A percentile compares a stretch with the other conserved stretches of the same genome.
Evolutionary conservation across 2,797 vertebrate species (phyloP).

Genomic region (Carcharodon carcharias): DNA sequence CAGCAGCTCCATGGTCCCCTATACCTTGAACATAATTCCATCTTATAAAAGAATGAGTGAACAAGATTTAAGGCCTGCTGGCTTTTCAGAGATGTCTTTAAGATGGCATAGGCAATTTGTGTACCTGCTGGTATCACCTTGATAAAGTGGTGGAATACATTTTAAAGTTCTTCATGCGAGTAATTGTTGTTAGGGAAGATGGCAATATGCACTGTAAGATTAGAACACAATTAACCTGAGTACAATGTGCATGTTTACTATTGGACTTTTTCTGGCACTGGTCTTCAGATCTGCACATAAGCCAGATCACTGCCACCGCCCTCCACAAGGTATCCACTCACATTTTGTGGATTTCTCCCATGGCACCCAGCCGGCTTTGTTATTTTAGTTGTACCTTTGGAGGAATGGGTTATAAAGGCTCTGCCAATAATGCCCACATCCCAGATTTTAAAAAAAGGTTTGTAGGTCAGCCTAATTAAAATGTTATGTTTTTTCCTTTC

Average conservation of each 20-base stretch:
- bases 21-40: neutral
- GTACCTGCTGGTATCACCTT: no score
- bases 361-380: no score
- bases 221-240: neutral
- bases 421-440: no score
- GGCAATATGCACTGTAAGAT: neutral
- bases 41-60: neutral
- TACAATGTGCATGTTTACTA: neutral
- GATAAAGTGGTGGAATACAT: neutral
- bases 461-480: no score
- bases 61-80: neutral
- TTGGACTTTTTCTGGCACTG: neutral
- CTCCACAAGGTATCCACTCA: no score
- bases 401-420: no score
- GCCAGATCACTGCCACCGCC: neutral
- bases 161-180: neutral
- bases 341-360: no score
- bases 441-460: no score
- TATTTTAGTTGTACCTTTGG: neutral
- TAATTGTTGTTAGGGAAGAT: neutral
- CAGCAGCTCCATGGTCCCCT: no score
- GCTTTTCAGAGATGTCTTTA: neutral
- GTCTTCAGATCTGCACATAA: neutral
- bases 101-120: neutral
- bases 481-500: no score